Evolutionary conservation across 2,888 invertebrate species (phyloP).

Genomic region (Sphinx pinastri): DNA sequence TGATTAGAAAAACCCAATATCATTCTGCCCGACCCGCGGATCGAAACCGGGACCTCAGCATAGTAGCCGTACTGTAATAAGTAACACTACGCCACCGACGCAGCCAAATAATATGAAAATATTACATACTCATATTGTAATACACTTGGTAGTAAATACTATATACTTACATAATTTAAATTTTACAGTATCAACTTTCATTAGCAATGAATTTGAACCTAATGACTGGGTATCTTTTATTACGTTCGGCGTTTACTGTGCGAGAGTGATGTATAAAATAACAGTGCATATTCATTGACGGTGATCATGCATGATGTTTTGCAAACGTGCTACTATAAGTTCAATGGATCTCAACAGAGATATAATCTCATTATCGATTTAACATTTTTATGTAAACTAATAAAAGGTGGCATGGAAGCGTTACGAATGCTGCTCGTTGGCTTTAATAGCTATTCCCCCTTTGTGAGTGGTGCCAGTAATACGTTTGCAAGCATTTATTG

Average conservation of each 20-base stretch:
- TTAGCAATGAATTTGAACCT: conserved; percentile 15
- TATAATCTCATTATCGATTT: conserved; percentile 7
- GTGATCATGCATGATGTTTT: neutral
- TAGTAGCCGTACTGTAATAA: too few relatives aligned
- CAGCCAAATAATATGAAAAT: too few relatives aligned
- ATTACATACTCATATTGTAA: too few relatives aligned
- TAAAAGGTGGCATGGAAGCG: conserved; percentile 17
- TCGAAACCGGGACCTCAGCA: too few relatives aligned
- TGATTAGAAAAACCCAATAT: too few relatives aligned
- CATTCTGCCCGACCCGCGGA: too few relatives aligned
- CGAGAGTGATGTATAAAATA: neutral
- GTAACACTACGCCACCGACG: too few relatives aligned
- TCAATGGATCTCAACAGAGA: neutral
- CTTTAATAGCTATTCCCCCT: conserved; percentile 11
- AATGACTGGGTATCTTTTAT: conserved; percentile 5
- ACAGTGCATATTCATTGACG: neutral
- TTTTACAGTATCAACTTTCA: conserved; percentile 29
- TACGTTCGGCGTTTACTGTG: neutral
- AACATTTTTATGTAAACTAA: conserved; percentile 11
- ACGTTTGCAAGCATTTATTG: conserved; percentile 17
- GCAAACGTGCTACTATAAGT: neutral
- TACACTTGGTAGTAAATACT: neutral
- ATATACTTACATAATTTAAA: neutral
- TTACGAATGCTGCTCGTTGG: conserved; percentile 12
- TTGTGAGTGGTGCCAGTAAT: conserved; percentile 22